Evolutionary conservation across 2,888 invertebrate species (phyloP).

Genomic region (Camptogramma bilineatum): DNA sequence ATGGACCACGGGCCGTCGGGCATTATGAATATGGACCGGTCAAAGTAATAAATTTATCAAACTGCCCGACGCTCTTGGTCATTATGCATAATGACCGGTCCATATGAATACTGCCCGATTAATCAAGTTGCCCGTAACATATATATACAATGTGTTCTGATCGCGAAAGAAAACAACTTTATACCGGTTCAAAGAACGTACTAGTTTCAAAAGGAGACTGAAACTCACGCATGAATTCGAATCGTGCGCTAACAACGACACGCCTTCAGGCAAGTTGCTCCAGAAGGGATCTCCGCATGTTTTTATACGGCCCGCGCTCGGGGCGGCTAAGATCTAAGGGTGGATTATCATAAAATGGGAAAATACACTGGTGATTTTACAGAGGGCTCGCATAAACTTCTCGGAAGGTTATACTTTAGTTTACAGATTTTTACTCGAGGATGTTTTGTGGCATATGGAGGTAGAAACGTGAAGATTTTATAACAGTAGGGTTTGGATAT

Average conservation of each 20-base stretch:
- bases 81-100: too few relatives aligned
- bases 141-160: too few relatives aligned
- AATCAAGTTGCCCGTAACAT: too few relatives aligned
- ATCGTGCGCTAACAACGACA: conserved; percentile 17
- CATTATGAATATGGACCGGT: too few relatives aligned
- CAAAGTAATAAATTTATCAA: too few relatives aligned
- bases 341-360: conserved; percentile 25
- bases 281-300: conserved; percentile 15
- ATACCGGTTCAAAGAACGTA: too few relatives aligned
- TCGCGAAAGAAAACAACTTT: too few relatives aligned
- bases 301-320: conserved; percentile 24
- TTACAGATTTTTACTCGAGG: not conserved
- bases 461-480: not conserved
- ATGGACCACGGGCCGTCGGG: too few relatives aligned
- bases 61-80: too few relatives aligned
- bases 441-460: not conserved
- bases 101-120: too few relatives aligned
- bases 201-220: conserved; percentile 4
- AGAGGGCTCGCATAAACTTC: conserved; percentile 9
- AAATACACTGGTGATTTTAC: conserved; percentile 19
- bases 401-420: conserved; percentile 2
- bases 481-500: not conserved
- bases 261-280: conserved; percentile 18
- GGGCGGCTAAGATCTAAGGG: conserved; percentile 28
- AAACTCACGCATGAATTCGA: conserved; percentile 12